Base-by-base conservation (phyloP, 2,888 invertebrate genomes). In the Nudaria mundana region DNA sequence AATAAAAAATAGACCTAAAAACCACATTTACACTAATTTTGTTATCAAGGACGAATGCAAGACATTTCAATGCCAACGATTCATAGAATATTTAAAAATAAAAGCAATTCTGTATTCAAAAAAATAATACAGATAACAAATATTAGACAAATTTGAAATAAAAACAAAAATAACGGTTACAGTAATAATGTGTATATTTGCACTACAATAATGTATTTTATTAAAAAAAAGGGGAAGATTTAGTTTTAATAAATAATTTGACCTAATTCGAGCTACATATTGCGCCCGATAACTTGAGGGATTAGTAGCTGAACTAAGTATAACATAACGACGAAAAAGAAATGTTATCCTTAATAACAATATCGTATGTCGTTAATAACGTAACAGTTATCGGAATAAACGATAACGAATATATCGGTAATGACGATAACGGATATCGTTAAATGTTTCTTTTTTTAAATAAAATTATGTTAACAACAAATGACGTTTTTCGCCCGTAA, bases 91-190 rank as follows among this genome's bases (percentile, higher is more conserved):
- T 25, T 23, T 15, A 3, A 62, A 56, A 62, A 56, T 58, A 47
- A 62, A 66, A 61, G 65, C 64, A 66, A n/a, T n/a, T 71, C 70
- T 68, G 74, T 64, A 76, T 66, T 76, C 80, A 82, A 82, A 85
- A 81, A 85, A 81, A n/a, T n/a, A n/a, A 81, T 83, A 81, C 81
- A 84, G 71, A 84, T 66, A 73, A 71, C 64, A 66, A 55, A 47
- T 48, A 49, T 44, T 34, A 18, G 16, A 32, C 41, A 49, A 30
- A 44, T 33, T 44, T 48, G 47, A 44, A 50, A 37, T 50, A 40
- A 52, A 41, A 52, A 48, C 37, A 39, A 56, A 50, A 49, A 44
- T 3, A 18, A 30, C 18, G 18, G 4, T 18, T 22, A 48, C 35
- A 40, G 41, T 51, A 47, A 52, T 41, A 55, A 8, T 29, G 30